Evolutionary conservation across 2,113 vertebrate species (phyloP).

Genomic region (Ceyx margarethae): DNA sequence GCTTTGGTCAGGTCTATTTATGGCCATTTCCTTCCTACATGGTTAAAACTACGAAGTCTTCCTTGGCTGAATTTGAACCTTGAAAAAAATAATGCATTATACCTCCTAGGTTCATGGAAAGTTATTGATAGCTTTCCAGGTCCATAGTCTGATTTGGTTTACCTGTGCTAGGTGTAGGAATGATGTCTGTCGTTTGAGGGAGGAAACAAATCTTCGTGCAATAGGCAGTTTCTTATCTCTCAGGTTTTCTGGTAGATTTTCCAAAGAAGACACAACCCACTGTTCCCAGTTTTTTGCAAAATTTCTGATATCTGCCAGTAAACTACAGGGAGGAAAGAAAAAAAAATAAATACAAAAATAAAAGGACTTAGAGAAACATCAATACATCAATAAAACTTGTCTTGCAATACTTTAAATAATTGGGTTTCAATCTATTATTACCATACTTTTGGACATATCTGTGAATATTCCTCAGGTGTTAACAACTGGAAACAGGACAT

Average conservation of each 20-base stretch:
- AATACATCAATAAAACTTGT: not conserved
- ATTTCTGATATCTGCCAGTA: constrained; percentile 93
- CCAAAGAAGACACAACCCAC: constrained; percentile 93
- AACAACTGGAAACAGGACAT: not conserved
- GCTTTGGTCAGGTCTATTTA: not conserved
- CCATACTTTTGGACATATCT: not conserved
- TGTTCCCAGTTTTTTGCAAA: constrained; percentile 99
- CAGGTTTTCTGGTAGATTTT: constrained; percentile 91
- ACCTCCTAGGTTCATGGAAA: not conserved
- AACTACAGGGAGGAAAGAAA: constrained; percentile 65
- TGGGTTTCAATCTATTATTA: not conserved
- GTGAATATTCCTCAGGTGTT: not conserved
- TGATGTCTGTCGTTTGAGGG: constrained; percentile 93
- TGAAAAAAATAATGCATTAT: not conserved
- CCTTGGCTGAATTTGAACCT: not conserved
- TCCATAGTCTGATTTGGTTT: not conserved
- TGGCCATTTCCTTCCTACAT: not conserved
- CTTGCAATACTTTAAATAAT: not conserved
- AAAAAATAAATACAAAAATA: constrained; percentile 25
- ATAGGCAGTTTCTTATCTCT: constrained; percentile 92
- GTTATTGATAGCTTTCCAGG: not conserved
- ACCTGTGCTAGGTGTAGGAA: constrained; percentile 98
- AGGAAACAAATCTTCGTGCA: constrained; percentile 91
- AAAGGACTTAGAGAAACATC: not conserved
- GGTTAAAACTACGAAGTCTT: not conserved